phyloP scores from a whole-genome alignment of 1,140 invertebrate genomes.

The Hydropsyche tenuis region DNA sequence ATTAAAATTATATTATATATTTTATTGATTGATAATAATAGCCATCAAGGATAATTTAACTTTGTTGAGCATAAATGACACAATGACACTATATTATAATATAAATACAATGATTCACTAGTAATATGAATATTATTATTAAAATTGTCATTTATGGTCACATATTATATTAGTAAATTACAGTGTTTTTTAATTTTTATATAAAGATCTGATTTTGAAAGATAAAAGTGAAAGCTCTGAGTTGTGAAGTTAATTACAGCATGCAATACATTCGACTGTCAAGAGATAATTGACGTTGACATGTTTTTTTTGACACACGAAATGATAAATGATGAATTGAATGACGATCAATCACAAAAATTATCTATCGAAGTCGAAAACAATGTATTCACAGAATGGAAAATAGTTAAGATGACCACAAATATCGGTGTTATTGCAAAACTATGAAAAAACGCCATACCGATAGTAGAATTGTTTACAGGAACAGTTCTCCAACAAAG shows the following conservation, averaged over 20 bases:
- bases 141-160: not conserved
- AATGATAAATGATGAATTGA: too few relatives aligned
- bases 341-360: too few relatives aligned
- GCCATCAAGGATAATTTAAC: not conserved
- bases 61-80: not conserved
- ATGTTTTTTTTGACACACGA: not conserved
- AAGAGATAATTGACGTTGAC: not conserved
- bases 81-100: not conserved
- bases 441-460: constrained; percentile 56
- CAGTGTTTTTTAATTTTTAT: not conserved
- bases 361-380: too few relatives aligned
- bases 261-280: constrained; percentile 2
- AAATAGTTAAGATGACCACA: not conserved
- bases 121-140: not conserved
- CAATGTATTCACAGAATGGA: not conserved
- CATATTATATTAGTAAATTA: constrained; percentile 2
- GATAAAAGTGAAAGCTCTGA: constrained; percentile 7
- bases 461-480: constrained; percentile 83
- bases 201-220: not conserved
- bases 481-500: constrained; percentile 93
- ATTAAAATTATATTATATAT: not conserved
- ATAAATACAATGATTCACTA: not conserved
- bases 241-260: constrained; percentile 4
- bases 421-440: not conserved
- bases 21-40: not conserved